These are phyloP conservation scores for Ctenosaura bakeri DNA, from an alignment of 2,797 vertebrate genomes.

Conservation along the genomic window DNA sequence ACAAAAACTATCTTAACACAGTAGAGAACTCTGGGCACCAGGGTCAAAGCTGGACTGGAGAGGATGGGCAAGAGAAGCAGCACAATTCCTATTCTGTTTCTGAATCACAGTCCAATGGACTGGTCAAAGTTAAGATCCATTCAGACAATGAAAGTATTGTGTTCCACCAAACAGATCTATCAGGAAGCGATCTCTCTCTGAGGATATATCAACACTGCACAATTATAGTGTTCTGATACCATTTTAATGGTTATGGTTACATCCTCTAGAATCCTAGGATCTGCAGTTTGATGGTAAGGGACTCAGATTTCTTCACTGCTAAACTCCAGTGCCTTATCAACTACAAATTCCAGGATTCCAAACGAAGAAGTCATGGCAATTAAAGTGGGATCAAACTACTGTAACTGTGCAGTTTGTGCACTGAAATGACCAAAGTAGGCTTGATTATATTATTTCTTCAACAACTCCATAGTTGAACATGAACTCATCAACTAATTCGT, in stretches of 20 bases:
- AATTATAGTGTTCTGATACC: too few relatives aligned
- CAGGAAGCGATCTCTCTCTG: background rate
- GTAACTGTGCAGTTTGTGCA: too few relatives aligned
- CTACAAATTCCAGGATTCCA: too few relatives aligned
- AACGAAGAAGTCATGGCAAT: too few relatives aligned
- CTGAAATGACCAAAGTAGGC: background rate
- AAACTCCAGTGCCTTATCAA: too few relatives aligned
- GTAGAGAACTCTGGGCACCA: background rate
- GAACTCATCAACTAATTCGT: background rate
- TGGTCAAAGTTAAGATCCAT: background rate
- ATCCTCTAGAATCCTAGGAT: too few relatives aligned
- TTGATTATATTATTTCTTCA: background rate
- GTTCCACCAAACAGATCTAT: background rate
- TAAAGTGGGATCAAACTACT: too few relatives aligned
- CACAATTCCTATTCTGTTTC: background rate
- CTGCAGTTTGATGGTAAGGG: too few relatives aligned
- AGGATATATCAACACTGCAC: background rate
- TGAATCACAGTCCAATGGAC: background rate
- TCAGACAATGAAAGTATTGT: background rate
- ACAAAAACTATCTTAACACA: background rate
- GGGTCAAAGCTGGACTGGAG: background rate
- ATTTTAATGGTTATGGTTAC: too few relatives aligned
- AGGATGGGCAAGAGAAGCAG: background rate
- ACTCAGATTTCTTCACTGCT: too few relatives aligned
- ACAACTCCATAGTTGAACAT: background rate